Percentiles rank a stretch among this genome's conserved stretches.
Evolutionary conservation across 2,113 vertebrate genomes (phyloP).

Genomic region (Zingel zingel): DNA sequence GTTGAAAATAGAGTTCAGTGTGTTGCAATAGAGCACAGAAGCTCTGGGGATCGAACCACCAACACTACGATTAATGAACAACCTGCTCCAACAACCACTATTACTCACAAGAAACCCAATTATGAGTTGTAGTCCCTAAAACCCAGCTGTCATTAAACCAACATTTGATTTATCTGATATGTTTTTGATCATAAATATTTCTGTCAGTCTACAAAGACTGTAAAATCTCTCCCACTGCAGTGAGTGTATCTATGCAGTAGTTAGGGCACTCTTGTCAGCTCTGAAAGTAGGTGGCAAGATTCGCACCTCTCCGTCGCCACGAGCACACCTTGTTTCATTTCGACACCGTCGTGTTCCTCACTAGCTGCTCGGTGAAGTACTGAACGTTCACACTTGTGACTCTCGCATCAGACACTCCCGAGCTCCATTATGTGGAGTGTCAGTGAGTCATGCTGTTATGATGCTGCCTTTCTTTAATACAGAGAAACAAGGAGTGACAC

Average conservation of each 20-base stretch:
- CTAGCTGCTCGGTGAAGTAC: constrained; percentile 28
- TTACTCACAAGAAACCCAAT: neutral
- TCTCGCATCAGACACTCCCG: constrained; percentile 58
- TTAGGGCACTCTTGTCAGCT: constrained; percentile 24
- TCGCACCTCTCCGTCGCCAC: constrained; percentile 10
- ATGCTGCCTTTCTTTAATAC: constrained; percentile 31
- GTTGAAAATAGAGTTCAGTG: too few species aligned
- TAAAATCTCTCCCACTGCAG: neutral
- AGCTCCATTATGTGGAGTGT: constrained; percentile 56
- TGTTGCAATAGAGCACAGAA: too few species aligned
- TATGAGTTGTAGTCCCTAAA: neutral
- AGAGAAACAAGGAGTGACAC: constrained; percentile 2
- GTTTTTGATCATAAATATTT: neutral
- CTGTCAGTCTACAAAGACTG: neutral
- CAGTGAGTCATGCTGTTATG: constrained; percentile 71
- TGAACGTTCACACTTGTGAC: constrained; percentile 56
- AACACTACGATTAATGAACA: too few species aligned
- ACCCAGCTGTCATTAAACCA: neutral
- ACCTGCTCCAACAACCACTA: neutral
- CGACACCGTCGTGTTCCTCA: constrained; percentile 11
- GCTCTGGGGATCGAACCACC: too few species aligned
- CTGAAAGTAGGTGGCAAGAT: constrained; percentile 42
- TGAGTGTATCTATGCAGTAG: neutral
- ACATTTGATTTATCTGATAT: neutral
- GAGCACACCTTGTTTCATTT: constrained; percentile 53